Percentiles rank a stretch among this genome's conserved stretches.
Evolutionary conservation across 2,113 vertebrate species (phyloP).

Genomic region (Chlorocebus sabaeus): DNA sequence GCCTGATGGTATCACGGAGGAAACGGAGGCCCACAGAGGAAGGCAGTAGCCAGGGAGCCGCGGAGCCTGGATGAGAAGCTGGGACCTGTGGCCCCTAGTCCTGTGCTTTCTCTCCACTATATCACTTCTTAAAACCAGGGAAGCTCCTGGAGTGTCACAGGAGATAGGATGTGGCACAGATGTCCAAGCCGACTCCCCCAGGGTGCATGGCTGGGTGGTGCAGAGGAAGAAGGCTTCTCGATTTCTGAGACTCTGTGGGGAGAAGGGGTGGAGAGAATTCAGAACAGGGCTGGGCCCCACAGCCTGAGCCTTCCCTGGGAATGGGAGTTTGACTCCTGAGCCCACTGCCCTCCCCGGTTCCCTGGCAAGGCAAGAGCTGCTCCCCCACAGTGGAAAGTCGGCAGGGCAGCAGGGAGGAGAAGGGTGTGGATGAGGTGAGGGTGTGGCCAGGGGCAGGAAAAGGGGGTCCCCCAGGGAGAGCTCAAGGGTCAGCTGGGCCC

Average conservation of each 20-base stretch:
- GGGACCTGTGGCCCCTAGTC: accelerated
- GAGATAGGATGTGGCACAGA: accelerated
- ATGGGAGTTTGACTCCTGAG: background rate
- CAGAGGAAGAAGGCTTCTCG: accelerated
- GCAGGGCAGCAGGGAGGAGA: too few relatives aligned
- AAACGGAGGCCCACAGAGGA: accelerated
- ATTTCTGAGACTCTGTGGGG: background rate
- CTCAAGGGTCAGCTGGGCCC: background rate
- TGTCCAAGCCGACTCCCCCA: background rate
- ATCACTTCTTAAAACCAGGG: background rate
- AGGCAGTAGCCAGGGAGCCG: background rate
- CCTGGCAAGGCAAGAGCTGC: background rate
- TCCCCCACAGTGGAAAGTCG: accelerated
- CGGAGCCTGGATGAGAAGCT: accelerated
- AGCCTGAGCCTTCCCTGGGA: background rate
- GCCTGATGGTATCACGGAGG: accelerated
- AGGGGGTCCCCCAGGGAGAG: background rate
- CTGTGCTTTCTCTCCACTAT: background rate
- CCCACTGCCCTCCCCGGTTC: accelerated
- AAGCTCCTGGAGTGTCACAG: accelerated
- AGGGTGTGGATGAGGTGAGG: background rate
- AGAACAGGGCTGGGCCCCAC: background rate
- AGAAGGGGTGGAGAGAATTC: background rate
- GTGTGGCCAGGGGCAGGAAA: background rate
- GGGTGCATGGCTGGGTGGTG: too few relatives aligned